phyloP scores from a whole-genome alignment of 2,113 vertebrate species.

The Brachyhypopomus gauderio region DNA sequence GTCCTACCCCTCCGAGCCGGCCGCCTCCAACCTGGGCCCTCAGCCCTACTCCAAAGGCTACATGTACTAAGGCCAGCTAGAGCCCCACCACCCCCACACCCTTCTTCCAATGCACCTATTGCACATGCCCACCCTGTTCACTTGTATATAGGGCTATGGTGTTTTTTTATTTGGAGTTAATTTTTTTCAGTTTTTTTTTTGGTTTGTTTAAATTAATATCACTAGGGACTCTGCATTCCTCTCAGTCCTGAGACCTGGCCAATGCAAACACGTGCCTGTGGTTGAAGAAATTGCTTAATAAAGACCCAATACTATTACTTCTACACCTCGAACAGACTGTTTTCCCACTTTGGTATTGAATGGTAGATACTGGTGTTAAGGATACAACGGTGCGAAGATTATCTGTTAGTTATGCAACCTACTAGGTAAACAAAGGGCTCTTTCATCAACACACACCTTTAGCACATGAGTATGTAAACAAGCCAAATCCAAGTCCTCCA shows the following conservation, averaged over 20 bases:
- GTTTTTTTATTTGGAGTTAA: too few species aligned
- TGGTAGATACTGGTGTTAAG: slow-evolving; percentile 14
- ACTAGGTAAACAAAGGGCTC: slow-evolving; percentile 45
- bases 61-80: slow-evolving; percentile 80
- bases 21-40: slow-evolving; percentile 75
- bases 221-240: slow-evolving; percentile 74
- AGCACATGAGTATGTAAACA: slow-evolving; percentile 31
- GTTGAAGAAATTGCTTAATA: slow-evolving; percentile 79
- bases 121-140: slow-evolving; percentile 69
- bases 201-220: slow-evolving; percentile 80
- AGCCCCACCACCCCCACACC: neutral
- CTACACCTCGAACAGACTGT: slow-evolving; percentile 47
- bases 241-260: slow-evolving; percentile 71
- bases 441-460: slow-evolving; percentile 37
- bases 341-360: slow-evolving; percentile 36
- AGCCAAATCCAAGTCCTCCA: slow-evolving; percentile 42
- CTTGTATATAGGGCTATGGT: slow-evolving; percentile 75
- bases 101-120: slow-evolving; percentile 62
- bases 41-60: slow-evolving; percentile 91
- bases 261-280: slow-evolving; percentile 75
- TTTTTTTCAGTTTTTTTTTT: slow-evolving; percentile 47
- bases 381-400: slow-evolving; percentile 27
- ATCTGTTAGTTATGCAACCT: slow-evolving; percentile 37
- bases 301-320: slow-evolving; percentile 75
- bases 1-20: slow-evolving; percentile 77